Evolutionary conservation across 2,113 vertebrate species (phyloP), one percentile per base, ranked within the genome.

Genomic region (Cyanocitta stelleri): DNA sequence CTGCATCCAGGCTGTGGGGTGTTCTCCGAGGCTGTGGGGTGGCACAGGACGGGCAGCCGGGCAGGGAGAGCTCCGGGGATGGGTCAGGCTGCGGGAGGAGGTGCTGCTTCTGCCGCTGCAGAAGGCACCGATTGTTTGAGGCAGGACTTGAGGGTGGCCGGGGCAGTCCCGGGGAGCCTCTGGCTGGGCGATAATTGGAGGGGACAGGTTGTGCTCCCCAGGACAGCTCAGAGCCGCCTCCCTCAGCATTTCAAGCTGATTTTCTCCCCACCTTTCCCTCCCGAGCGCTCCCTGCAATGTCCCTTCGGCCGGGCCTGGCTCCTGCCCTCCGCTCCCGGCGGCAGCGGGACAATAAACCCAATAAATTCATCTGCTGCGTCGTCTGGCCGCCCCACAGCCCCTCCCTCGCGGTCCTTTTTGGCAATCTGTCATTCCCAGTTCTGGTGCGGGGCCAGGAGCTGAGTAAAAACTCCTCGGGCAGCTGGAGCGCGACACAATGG

Each of bases 1-100:
- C 44, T 27, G 56, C 23, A 26, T 32, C 26, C 29, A 17, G 15
- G 51, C 16, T 32, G 3, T 32, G 54, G 54, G 30, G 30, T 19
- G 17, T 30, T 54, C 3, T n/a, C 32, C 55, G 14, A 11, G 55
- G 6, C 35, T 37, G 13, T 0, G 2, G 0, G 0, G 18, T 17
- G n/a, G 8, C 3, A 1, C 4, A 7, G 49, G 35, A 6, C 3
- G 29, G 44, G 83, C 54, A 35, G 44, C 46, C 15, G 7, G 16
- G 84, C 26, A n/a, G 33, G 13, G 0, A 2, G 13, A 46, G 11
- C 11, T 1, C 58, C 14, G 35, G 16, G 39, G 26, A 5, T 0
- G 4, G 27, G 1, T 8, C 0, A 3, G 49, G 17, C 33, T 24
- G 44, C 22, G 13, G 30, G 6, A 30, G 33, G 8, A 35, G 30